Base-by-base conservation (phyloP, 1,140 invertebrate genomes). In the Sitodiplosis mosellana region DNA sequence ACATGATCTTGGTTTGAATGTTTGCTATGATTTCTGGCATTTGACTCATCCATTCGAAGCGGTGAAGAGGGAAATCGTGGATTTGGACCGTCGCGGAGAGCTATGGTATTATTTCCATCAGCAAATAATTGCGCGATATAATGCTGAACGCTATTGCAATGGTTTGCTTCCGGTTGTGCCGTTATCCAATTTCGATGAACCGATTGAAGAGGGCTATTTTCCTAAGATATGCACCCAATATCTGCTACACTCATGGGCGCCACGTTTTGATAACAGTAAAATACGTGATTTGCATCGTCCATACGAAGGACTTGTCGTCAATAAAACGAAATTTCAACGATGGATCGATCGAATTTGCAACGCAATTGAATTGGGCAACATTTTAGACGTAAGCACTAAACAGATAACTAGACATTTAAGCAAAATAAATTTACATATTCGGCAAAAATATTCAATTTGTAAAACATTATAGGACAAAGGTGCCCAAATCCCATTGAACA, bases 1-100 rank as follows among this genome's bases (percentile, higher is more conserved):
- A 7, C 59, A 64, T 48, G 61, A 62, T 47, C 62, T 64, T 20
- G 77, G 77, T 11, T 63, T 79, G 14, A 80, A 80, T 54, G 78
- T 81, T 56, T 80, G 82, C 53, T 81, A 78, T 76, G 78, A 81
- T 55, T n/a, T n/a, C n/a, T 83, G 79, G 79, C 80, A 83, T 63
- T 58, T 80, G 46, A 73, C 80, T 0, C 81, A 80, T 54, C 78
- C 78, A 14, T 57, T 55, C 38, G 62, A 68, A 33, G 69, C 66
- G 11, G 58, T 67, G 4, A 36, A 38, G 1, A 57, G 59, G 19
- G n/a, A n/a, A n/a, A 68, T 75, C 21, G 72, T 75, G 5, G 61
- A 65, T 33, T 79, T 78, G 57, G 74, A 81, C 58, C 67, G 80
- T 36, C 71, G 78, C 21, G 80, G 80, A 14, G 80, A 83, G 60